Evolutionary conservation across 2,888 invertebrate genomes (phyloP).

Genomic region (Mesorhabditis spiculigera): DNA sequence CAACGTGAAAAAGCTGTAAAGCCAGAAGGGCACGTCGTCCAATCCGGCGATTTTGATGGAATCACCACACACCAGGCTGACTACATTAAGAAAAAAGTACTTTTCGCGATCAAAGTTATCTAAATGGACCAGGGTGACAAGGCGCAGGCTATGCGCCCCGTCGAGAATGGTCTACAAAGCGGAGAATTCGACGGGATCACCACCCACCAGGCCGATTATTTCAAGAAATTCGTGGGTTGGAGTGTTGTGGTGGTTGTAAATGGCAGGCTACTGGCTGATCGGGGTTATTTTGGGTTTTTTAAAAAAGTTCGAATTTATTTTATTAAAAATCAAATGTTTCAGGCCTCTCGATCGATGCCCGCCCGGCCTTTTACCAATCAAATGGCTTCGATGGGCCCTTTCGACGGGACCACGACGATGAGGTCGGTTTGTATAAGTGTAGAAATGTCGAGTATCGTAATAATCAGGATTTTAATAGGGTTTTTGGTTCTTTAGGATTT

Average conservation of each 20-base stretch:
- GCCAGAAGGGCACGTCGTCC: background rate
- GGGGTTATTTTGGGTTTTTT: background rate
- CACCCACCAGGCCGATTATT: conserved; percentile 20
- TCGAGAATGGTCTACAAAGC: conserved; percentile 5
- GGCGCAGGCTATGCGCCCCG: conserved; percentile 4
- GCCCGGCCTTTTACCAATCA: background rate
- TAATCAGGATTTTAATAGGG: background rate
- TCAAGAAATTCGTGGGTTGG: conserved; percentile 8
- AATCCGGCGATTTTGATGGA: conserved; percentile 12
- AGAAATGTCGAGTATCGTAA: background rate
- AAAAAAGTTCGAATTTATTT: background rate
- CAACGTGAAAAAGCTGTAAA: conserved; percentile 9
- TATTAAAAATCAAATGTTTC: background rate
- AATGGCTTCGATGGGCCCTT: background rate
- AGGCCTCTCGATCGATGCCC: background rate
- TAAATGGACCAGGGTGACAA: background rate
- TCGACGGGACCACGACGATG: conserved; percentile 2
- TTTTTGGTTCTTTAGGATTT: no score
- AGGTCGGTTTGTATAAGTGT: background rate
- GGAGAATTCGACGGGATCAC: conserved; percentile 32
- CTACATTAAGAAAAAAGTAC: conserved; percentile 14
- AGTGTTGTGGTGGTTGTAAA: background rate
- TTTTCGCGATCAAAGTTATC: no score
- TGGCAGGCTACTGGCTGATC: background rate
- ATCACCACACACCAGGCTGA: conserved; percentile 14